Percentiles rank a stretch among this genome's conserved stretches.
phyloP scores from a whole-genome alignment of 53 echinoderm and acorn worm genomes.

The Holothuria leucospilota region DNA sequence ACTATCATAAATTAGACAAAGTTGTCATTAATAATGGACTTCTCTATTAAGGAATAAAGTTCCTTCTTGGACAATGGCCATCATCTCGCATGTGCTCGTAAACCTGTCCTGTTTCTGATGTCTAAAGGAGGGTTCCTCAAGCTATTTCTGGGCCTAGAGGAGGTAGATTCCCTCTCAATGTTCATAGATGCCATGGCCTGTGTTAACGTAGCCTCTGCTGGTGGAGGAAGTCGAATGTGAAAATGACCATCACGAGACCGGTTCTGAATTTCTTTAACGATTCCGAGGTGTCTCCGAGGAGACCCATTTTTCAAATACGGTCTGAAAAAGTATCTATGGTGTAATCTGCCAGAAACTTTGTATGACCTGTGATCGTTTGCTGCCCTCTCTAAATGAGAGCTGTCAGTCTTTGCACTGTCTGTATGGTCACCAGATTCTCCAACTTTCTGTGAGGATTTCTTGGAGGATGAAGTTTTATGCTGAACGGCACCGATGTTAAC shows the following conservation, averaged over 20 bases:
- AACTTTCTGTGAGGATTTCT: not conserved
- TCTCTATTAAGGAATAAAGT: no score
- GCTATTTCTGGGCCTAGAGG: not conserved
- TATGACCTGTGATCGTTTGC: not conserved
- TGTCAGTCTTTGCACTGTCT: not conserved
- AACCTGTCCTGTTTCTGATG: not conserved
- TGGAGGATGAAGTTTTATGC: not conserved
- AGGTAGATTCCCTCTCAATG: not conserved
- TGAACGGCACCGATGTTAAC: slow-evolving; percentile 77
- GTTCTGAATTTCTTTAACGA: slow-evolving; percentile 5
- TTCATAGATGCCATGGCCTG: slow-evolving; percentile 46
- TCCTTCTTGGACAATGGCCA: no score
- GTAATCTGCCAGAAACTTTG: slow-evolving; percentile 6
- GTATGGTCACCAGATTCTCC: not conserved
- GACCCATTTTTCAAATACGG: slow-evolving; percentile 6
- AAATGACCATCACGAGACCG: slow-evolving; percentile 9
- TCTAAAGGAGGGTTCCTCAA: not conserved
- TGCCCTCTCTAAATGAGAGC: not conserved
- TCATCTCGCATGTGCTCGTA: slow-evolving; percentile 37
- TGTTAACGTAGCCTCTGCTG: slow-evolving; percentile 14
- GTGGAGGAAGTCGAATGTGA: slow-evolving; percentile 9
- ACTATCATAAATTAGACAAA: no score
- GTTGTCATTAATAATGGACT: no score
- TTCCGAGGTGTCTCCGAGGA: not conserved
- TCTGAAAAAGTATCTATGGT: slow-evolving; percentile 26